Base-by-base conservation (phyloP, 2,888 invertebrate species). In the Lochmaea crataegi region DNA sequence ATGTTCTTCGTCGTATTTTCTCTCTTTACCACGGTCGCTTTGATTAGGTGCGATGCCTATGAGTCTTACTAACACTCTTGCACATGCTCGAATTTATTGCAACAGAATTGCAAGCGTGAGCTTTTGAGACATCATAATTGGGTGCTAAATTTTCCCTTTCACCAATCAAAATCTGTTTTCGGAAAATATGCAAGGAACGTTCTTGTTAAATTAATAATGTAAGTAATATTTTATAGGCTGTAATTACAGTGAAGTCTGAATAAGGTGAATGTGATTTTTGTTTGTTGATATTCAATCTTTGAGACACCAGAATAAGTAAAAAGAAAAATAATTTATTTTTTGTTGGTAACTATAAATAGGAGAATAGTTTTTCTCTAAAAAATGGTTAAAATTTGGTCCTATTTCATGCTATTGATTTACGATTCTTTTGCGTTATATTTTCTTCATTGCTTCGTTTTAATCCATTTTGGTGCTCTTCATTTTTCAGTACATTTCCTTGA, bases 11-110 rank as follows among this genome's bases (percentile, higher is more conserved):
- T 57, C 72, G 78, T 77, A 75, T 75, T 75, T 68, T 72, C 71
- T 65, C 71, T 79, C 73, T 72, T 67, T 75, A 76, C 77, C 67
- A 75, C 75, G 76, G 77, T 76, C 63, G 80, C 67, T 75, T 72
- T 78, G 79, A 81, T 81, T 81, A 80, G 79, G 78, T 81, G 80
- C 77, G 77, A 78, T 75, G 75, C 75, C 75, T 76, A 77, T 75
- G 79, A 75, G 74, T 74, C 77, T 80, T 74, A 75, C 72, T 75
- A 73, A 70, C 73, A 72, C 75, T 64, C 64, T 65, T 70, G 70
- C 70, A 70, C 70, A 70, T 70, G 70, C 70, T 57, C 57, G 45
- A 70, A 70, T 70, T 70, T 70, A 70, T 70, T 56, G 65, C 70
- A 53, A 45, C 63, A 63, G 64, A 64, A 70, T 56, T 69, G 69